phyloP scores from a whole-genome alignment of 1,140 invertebrate species.

The Solenopsis fugax region DNA sequence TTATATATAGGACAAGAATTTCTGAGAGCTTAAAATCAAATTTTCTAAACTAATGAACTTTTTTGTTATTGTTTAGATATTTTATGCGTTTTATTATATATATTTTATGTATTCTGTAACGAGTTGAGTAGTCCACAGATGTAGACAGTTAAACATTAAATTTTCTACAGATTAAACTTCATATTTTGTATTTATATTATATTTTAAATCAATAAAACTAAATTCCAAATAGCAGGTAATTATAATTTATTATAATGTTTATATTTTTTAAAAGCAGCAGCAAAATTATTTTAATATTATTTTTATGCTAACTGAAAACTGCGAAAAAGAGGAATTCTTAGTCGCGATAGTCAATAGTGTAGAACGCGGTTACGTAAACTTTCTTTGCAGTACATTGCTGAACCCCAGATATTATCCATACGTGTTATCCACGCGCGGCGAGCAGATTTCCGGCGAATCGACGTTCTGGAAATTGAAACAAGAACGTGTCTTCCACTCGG shows the following conservation, averaged over 20 bases:
- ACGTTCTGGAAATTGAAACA: conserved; percentile 78
- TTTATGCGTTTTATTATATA: neutral
- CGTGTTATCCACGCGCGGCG: conserved; percentile 20
- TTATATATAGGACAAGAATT: neutral
- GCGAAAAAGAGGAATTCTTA: neutral
- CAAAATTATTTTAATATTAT: conserved; percentile 2
- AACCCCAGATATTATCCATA: conserved; percentile 78
- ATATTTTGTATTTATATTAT: neutral
- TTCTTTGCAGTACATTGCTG: conserved; percentile 74
- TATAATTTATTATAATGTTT: neutral
- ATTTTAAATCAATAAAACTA: neutral
- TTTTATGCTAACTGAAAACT: neutral
- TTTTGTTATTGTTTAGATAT: neutral
- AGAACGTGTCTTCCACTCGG: conserved; percentile 66
- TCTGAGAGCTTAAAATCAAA: neutral
- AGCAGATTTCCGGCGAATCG: conserved; percentile 70
- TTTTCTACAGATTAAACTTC: neutral
- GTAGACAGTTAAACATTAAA: neutral
- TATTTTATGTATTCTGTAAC: neutral
- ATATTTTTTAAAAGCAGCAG: conserved; percentile 7
- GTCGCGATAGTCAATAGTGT: neutral
- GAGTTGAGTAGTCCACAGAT: neutral
- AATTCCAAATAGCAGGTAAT: neutral
- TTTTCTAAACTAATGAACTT: neutral
- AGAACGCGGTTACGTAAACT: neutral